These are phyloP conservation scores for Ectropis grisescens DNA, from an alignment of 1,140 invertebrate genomes.

Conservation along the genomic window DNA sequence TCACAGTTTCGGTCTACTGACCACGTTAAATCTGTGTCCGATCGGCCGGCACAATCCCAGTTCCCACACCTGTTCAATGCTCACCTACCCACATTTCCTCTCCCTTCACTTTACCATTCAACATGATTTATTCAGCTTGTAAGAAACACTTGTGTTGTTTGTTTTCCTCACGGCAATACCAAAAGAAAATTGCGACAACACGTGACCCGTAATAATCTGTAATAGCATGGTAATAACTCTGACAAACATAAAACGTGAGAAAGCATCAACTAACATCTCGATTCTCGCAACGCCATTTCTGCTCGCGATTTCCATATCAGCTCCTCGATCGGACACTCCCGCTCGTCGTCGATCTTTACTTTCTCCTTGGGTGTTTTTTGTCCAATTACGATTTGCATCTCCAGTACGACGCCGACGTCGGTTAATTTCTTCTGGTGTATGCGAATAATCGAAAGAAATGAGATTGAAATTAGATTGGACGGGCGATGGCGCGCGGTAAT, in stretches of 20 bases:
- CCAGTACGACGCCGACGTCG: conserved; percentile 26
- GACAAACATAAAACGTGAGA: conserved; percentile 9
- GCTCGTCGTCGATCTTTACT: conserved; percentile 21
- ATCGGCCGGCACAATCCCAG: conserved; percentile 1
- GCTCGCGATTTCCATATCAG: conserved; percentile 12
- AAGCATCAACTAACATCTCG: conserved; percentile 5
- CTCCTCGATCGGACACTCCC: conserved; percentile 20
- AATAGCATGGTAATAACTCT: conserved; percentile 4
- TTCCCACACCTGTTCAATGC: background rate
- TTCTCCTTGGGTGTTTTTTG: conserved; percentile 38
- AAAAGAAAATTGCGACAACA: too few relatives aligned
- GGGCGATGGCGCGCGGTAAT: conserved; percentile 39
- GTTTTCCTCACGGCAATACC: too few relatives aligned
- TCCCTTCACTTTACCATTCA: too few relatives aligned
- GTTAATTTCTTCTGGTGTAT: conserved; percentile 43
- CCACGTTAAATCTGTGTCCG: conserved; percentile 6
- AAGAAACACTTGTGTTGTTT: too few relatives aligned
- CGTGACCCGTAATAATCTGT: too few relatives aligned
- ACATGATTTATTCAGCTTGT: too few relatives aligned
- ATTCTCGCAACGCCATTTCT: background rate
- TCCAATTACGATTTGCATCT: conserved; percentile 18
- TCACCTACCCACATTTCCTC: too few relatives aligned
- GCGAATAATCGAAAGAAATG: conserved; percentile 49
- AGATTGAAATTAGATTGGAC: conserved; percentile 43
- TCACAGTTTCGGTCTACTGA: conserved; percentile 10